Conservation (phyloP, 1,140 invertebrate species). For the Prorops nasuta region DNA sequence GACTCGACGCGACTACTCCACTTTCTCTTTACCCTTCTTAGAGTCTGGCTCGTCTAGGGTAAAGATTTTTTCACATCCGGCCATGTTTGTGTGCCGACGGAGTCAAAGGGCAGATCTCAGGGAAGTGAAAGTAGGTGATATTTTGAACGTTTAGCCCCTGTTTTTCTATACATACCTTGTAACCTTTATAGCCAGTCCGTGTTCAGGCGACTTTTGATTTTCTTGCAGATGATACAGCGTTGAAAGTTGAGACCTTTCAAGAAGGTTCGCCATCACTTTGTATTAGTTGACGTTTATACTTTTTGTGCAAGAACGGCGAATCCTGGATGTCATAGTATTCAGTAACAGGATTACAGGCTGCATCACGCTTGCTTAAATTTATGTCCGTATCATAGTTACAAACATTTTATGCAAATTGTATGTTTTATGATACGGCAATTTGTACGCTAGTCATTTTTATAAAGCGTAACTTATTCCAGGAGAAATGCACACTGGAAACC, state of each 20-base stretch:
- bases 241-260: too few relatives aligned
- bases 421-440: neutral
- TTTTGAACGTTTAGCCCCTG: constrained; percentile 24
- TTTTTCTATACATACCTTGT: constrained; percentile 16
- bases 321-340: too few relatives aligned
- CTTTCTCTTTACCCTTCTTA: constrained; percentile 29
- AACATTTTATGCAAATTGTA: constrained; percentile 2
- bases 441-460: too few relatives aligned
- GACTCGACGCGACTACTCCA: constrained; percentile 7
- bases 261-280: too few relatives aligned
- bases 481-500: too few relatives aligned
- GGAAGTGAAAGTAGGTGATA: constrained; percentile 35
- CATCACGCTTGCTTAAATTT: too few relatives aligned
- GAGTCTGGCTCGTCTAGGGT: constrained; percentile 10
- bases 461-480: too few relatives aligned
- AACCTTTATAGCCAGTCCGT: neutral
- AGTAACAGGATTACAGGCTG: too few relatives aligned
- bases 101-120: constrained; percentile 7
- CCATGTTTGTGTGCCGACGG: neutral
- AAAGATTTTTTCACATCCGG: constrained; percentile 10
- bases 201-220: neutral
- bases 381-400: neutral
- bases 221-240: too few relatives aligned
- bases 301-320: too few relatives aligned
- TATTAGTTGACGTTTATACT: too few relatives aligned